Conservation (phyloP, 2,113 vertebrate genomes). For the Channa argus region DNA sequence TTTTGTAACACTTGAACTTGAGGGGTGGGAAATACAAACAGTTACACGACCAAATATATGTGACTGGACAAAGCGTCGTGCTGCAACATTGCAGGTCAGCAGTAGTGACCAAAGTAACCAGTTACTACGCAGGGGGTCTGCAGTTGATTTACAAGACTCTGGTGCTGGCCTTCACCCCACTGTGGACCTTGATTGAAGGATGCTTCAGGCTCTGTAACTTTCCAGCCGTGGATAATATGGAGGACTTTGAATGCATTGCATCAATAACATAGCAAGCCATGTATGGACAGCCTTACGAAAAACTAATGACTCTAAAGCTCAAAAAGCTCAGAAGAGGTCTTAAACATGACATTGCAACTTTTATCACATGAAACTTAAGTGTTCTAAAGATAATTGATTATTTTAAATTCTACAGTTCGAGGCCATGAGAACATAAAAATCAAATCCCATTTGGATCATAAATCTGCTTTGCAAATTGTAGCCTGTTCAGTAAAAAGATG, state of each 20-base stretch:
- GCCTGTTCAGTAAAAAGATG: no score
- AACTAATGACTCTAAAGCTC: no score
- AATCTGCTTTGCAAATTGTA: no score
- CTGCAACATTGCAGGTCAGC: background rate
- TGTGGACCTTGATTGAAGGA: background rate
- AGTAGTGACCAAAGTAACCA: background rate
- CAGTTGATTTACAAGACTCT: constrained; percentile 2
- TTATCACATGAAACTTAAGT: no score
- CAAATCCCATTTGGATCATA: background rate
- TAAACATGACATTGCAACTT: no score
- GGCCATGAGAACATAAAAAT: background rate
- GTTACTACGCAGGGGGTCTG: background rate
- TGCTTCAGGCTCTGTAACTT: background rate
- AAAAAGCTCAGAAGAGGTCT: no score
- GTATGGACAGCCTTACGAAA: background rate
- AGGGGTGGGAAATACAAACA: background rate
- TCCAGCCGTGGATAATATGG: background rate
- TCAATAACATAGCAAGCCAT: background rate
- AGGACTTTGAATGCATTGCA: no score
- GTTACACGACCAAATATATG: constrained; percentile 21
- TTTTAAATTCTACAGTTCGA: background rate
- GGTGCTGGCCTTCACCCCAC: background rate
- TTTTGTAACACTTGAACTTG: constrained; percentile 17
- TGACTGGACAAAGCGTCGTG: constrained; percentile 4
- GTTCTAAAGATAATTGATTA: background rate